A percentile compares a stretch with the other conserved stretches of the same genome.
Evolutionary conservation across 2,113 vertebrate species (phyloP).

Genomic region (Rhinogobius similis): DNA sequence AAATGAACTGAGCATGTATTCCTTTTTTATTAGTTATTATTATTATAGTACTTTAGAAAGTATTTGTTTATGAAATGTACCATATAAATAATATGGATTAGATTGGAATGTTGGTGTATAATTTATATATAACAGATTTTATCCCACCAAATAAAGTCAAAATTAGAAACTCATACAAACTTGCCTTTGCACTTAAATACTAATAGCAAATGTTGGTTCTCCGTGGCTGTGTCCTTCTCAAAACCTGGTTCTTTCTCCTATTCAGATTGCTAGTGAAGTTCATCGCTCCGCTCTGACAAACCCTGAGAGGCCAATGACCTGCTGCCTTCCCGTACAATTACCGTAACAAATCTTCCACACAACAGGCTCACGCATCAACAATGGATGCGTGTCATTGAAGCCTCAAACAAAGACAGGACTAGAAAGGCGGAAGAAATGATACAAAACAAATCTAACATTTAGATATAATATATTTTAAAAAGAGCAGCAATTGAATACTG

Average conservation of each 20-base stretch:
- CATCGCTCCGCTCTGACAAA: conserved; percentile 48
- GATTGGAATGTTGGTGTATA: too few relatives aligned
- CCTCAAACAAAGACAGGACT: neutral
- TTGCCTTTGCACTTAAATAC: conserved; percentile 3
- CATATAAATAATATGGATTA: too few relatives aligned
- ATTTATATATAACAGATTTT: too few relatives aligned
- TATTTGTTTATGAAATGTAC: too few relatives aligned
- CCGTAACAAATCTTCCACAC: conserved; percentile 29
- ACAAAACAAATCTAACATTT: conserved; percentile 16
- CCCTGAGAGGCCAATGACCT: conserved; percentile 21
- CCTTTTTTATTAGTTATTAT: too few relatives aligned
- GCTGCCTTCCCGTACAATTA: conserved; percentile 22
- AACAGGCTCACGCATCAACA: conserved; percentile 11
- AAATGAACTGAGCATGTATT: too few relatives aligned
- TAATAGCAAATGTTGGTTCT: conserved; percentile 7
- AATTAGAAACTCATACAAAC: too few relatives aligned
- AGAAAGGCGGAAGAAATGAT: neutral
- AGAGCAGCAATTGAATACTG: conserved; percentile 31
- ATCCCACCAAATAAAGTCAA: too few relatives aligned
- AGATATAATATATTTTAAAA: conserved; percentile 28
- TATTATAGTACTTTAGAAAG: too few relatives aligned
- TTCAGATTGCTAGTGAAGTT: conserved; percentile 41
- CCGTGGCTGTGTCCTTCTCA: conserved; percentile 30
- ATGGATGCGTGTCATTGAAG: conserved; percentile 1
- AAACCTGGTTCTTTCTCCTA: conserved; percentile 44